Evolutionary conservation across 2,113 vertebrate species (phyloP).

Genomic region (Percina caprodes): DNA sequence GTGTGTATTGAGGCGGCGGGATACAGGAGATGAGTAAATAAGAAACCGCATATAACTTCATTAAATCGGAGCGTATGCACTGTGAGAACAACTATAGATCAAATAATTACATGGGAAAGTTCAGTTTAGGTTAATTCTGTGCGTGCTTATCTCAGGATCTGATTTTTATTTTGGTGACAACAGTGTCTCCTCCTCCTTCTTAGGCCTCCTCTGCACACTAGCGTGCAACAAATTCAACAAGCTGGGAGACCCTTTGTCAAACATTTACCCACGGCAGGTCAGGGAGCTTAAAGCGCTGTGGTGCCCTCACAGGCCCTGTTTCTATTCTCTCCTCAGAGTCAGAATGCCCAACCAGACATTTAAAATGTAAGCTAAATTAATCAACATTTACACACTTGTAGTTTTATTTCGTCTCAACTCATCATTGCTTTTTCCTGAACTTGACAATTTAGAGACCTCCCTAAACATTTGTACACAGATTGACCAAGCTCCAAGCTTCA

Average conservation of each 20-base stretch:
- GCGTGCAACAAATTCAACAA: slow-evolving; percentile 53
- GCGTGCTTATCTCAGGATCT: slow-evolving; percentile 8
- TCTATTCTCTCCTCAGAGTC: neutral
- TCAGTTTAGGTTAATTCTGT: slow-evolving; percentile 39
- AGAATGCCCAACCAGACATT: slow-evolving; percentile 6
- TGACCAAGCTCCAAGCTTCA: neutral
- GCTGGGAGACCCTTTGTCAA: slow-evolving; percentile 59
- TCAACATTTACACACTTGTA: slow-evolving; percentile 21
- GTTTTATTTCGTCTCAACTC: slow-evolving; percentile 4
- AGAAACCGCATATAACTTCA: slow-evolving; percentile 2
- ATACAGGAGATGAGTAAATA: slow-evolving; percentile 19
- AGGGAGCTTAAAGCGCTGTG: slow-evolving; percentile 22
- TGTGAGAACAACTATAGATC: neutral
- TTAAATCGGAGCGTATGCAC: slow-evolving; percentile 1
- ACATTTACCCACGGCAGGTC: slow-evolving; percentile 65
- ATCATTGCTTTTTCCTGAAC: slow-evolving; percentile 4
- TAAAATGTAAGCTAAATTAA: slow-evolving; percentile 26
- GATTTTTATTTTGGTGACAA: slow-evolving; percentile 21
- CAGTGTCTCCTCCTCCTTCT: slow-evolving; percentile 22
- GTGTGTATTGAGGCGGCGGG: slow-evolving; percentile 7
- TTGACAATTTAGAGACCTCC: neutral
- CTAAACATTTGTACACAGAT: slow-evolving; percentile 16
- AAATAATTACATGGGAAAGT: neutral
- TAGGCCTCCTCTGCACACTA: slow-evolving; percentile 45
- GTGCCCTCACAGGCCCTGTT: slow-evolving; percentile 5